A percentile compares a stretch with the other conserved stretches of the same genome.
Evolutionary conservation across 2,797 vertebrate genomes (phyloP).

Genomic region (Falco peregrinus): DNA sequence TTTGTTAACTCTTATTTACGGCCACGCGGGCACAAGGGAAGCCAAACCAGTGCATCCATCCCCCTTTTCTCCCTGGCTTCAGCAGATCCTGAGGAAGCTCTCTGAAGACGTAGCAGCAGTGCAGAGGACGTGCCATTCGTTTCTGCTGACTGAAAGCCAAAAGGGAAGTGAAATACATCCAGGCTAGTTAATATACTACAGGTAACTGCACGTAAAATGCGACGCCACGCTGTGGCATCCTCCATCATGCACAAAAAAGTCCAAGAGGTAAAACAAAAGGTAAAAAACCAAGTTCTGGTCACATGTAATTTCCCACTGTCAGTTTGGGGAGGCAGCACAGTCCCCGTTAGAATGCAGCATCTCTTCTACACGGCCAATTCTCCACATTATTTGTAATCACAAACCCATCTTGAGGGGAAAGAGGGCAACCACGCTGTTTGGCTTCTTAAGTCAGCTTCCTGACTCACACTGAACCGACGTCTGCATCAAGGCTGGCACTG

Average conservation of each 20-base stretch:
- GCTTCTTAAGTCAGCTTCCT: background rate
- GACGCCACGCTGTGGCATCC: fast-evolving
- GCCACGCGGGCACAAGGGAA: background rate
- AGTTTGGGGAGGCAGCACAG: background rate
- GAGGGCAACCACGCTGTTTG: background rate
- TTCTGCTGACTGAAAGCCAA: background rate
- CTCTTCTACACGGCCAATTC: background rate
- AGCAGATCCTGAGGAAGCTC: background rate
- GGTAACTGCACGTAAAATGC: background rate
- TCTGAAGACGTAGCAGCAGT: background rate
- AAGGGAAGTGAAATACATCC: background rate
- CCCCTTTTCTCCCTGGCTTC: background rate
- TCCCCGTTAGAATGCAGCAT: background rate
- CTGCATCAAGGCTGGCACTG: background rate
- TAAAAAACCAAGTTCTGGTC: background rate
- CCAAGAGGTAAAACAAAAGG: background rate
- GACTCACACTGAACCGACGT: background rate
- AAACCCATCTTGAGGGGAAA: background rate
- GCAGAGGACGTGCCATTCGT: background rate
- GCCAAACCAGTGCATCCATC: background rate
- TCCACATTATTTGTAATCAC: fast-evolving
- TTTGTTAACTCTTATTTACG: constrained; percentile 60
- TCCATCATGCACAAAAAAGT: background rate
- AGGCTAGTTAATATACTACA: background rate
- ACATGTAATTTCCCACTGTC: background rate